phyloP scores from a whole-genome alignment of 2,888 invertebrate genomes.

The Drosophila monieri region DNA sequence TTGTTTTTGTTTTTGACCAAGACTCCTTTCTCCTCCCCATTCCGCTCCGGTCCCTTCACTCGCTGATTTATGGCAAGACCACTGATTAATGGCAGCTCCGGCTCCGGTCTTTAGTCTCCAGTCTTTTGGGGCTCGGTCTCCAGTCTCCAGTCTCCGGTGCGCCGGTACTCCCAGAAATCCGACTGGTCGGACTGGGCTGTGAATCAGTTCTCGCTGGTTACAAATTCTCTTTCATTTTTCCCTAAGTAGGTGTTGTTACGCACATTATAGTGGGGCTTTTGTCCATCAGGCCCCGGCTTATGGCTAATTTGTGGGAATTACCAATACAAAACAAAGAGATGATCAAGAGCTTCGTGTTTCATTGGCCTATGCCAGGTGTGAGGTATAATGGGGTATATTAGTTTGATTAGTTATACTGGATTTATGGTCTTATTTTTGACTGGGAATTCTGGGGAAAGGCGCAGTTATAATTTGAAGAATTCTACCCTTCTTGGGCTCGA shows the following conservation, averaged over 20 bases:
- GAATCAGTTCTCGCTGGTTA: conserved; percentile 51
- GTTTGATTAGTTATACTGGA: conserved; percentile 2
- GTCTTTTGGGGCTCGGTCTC: background rate
- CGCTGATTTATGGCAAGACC: conserved; percentile 66
- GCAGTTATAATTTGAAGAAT: background rate
- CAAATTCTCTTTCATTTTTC: conserved; percentile 36
- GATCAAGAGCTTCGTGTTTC: conserved; percentile 22
- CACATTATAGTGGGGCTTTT: conserved; percentile 57
- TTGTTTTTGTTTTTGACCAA: conserved; percentile 41
- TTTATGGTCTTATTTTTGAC: background rate
- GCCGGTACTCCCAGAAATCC: conserved; percentile 23
- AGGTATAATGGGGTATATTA: background rate
- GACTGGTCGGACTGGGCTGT: conserved; percentile 41
- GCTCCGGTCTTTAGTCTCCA: conserved; percentile 13
- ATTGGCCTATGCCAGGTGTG: background rate
- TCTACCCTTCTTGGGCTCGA: too few species aligned
- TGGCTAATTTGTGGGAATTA: conserved; percentile 65
- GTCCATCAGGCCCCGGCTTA: conserved; percentile 58
- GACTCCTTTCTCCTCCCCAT: conserved; percentile 12
- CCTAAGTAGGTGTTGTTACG: conserved; percentile 76
- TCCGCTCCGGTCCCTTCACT: conserved; percentile 44
- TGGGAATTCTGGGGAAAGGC: background rate
- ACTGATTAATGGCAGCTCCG: conserved; percentile 72
- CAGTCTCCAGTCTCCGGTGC: conserved; percentile 19
- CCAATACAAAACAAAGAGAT: conserved; percentile 17